Base-by-base conservation (phyloP, 2,797 vertebrate species). In the Zonotrichia albicollis region DNA sequence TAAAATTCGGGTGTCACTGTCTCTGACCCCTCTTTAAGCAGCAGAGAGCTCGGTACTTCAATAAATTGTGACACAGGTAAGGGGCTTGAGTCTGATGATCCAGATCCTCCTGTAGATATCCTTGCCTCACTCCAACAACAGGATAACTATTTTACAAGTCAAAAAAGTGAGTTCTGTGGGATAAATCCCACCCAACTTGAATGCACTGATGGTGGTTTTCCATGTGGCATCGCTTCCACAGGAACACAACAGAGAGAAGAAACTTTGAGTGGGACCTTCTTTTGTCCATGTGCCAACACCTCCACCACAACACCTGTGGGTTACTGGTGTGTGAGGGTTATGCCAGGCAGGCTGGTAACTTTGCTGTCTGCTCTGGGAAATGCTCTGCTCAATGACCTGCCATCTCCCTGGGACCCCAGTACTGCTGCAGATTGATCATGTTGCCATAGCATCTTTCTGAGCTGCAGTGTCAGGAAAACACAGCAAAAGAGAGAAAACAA, bases 361-460 rank as follows among this genome's bases (percentile, higher is more conserved):
- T 36, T 38, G 19, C 25, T 60, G 17, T 38, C 34, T 60, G 34
- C 34, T 27, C 57, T 60, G 57, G 57, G 57, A 60, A 60, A 60
- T 38, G 57, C 25, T 60, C 25, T 60, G 25, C 57, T 27, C 34
- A 60, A 19, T 60, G 34, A 27, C 34, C 79, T 76, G 84, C 65
- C 50, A 57, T n/a, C 25, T 50, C 38, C 29, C 40, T 10, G 11
- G 61, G 29, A 72, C 6, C n/a, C 27, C 2, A 2, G 45, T 64
- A 58, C 27, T 86, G 73, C 40, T 87, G 45, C 64, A 92, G 38
- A 85, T 36, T 30, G 19, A 76, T 82, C 70, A 60, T 11, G 0
- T 68, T 53, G 84, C 86, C 75, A 65, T 42, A 92, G 84, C 71
- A 62, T 62, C 40, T 87, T 36, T 88, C 45, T 70, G 87, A 92